phyloP scores from a whole-genome alignment of 2,113 vertebrate species.

The Arvicanthis niloticus region DNA sequence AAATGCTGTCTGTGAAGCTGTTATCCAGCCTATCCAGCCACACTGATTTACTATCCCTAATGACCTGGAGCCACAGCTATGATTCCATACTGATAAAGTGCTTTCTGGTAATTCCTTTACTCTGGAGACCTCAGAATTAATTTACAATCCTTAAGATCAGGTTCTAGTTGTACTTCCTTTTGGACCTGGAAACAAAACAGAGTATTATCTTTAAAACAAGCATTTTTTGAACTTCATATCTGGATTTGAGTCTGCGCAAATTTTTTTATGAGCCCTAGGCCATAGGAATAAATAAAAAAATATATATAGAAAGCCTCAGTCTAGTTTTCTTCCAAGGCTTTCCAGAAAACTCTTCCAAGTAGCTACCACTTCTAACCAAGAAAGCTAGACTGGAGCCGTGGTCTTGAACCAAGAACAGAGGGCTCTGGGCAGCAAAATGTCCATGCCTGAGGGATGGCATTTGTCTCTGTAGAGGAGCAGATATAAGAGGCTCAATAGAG shows the following conservation, averaged over 20 bases:
- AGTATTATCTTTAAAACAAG: not conserved
- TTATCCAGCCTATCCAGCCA: constrained; percentile 77
- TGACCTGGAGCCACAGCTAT: constrained; percentile 78
- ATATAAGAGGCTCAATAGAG: not conserved
- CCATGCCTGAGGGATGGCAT: fast-evolving
- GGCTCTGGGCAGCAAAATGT: not conserved
- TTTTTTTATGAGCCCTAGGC: not conserved
- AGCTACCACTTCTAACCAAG: not conserved
- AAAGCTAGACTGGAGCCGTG: not conserved
- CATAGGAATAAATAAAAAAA: not conserved
- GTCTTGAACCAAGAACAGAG: not conserved
- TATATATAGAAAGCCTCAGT: not conserved
- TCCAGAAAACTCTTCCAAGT: not conserved
- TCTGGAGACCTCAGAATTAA: constrained; percentile 76
- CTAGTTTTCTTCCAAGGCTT: not conserved
- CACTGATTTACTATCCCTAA: constrained; percentile 80
- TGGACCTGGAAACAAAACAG: constrained; percentile 54
- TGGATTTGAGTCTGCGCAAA: not conserved
- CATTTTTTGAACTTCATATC: not conserved
- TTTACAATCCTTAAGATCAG: constrained; percentile 58
- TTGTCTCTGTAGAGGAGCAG: not conserved
- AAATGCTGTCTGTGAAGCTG: constrained; percentile 40
- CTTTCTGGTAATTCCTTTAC: constrained; percentile 80
- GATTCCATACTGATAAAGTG: constrained; percentile 82
- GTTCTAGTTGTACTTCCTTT: constrained; percentile 60